Evolutionary conservation across 2,888 invertebrate genomes (phyloP), one percentile per base, ranked within the genome.

Genomic region (Coremacera marginata): DNA sequence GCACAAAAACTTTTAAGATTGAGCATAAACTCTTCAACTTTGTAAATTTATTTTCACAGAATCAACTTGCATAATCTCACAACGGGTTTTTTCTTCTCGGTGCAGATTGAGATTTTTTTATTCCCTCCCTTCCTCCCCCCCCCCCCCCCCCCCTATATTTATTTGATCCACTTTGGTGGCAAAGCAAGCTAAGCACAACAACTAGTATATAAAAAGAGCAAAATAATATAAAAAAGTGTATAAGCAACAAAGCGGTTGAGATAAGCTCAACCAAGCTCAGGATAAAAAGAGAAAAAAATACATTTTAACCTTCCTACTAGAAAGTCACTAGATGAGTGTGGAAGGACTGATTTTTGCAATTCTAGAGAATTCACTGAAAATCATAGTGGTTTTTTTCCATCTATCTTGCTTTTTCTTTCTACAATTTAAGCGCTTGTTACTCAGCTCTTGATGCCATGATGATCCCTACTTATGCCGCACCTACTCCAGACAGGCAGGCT

Each of bases 371-470:
- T 70, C 71, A 60, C 27, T 31, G 68, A 2, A n/a, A 68, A 51
- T 37, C 44, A 34, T n/a, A 37, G 16, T 7, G 70, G 34, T 4
- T 62, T 62, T 31, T 16, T 31, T 34, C 65, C 37, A 2, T 65
- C 37, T n/a, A 7, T 27, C 62, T 27, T 25, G 25, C 22, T 63
- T 31, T 19, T 49, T 16, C 49, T 25, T 22, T 16, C 16, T 68
- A 31, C 63, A n/a, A 19, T 51, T 73, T 9, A 60, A 71, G 60
- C 22, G 34, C 71, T 71, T 22, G 51, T 70, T 22, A 60, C 27
- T 70, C n/a, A 70, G 60, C 71, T 60, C 19, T 31, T 70, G 55
- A 70, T 34, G 31, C 70, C 55, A 55, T 34, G 55, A 70, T 55
- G 55, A 70, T 31, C 70, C 70, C 25, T n/a, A 27, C 52, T 70